Evolutionary conservation across 2,113 vertebrate genomes (phyloP), one percentile per base, ranked within the genome.

Genomic region (Lagenorhynchus albirostris): DNA sequence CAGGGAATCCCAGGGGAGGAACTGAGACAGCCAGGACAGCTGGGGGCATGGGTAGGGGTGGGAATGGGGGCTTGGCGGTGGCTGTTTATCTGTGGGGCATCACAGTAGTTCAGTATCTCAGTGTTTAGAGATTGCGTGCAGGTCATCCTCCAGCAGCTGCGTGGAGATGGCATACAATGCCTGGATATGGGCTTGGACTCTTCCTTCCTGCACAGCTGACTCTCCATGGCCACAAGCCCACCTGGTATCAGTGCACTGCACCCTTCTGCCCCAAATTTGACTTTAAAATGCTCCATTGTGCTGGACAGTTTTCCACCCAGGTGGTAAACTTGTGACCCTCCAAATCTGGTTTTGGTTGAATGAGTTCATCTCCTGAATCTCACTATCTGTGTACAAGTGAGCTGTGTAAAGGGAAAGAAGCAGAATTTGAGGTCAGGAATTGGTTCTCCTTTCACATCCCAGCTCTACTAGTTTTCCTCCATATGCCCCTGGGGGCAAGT

Each of bases 261-360:
- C 21, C 36, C 58, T 74, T 92, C 77, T 91, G 44, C 18, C 36
- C 71, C 76, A 93, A 47, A 94, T 97, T 97, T 98, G 96, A 97
- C 97, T 95, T 97, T 92, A 86, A 95, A 97, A 96, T 97, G 44
- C 44, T 95, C 21, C 29, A 65, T 38, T 4, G 1, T 82, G 68
- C 68, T 5, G 18, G 76, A 65, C n/a, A 50, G 67, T 63, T 93
- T 97, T 95, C 73, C 86, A 95, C 55, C 44, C 89, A 89, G 76
- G 53, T 94, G 91, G 84, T 92, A 71, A 90, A 76, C 50, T 55
- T 50, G 65, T 70, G 65, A 93, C 18, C 31, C 65, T 88, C 80
- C 26, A 74, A 33, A 50, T 29, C 53, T 50, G n/a, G 80, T 73
- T 94, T 81, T 85, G 65, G 67, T 85, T 3, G 13, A 93, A 74